phyloP scores from a whole-genome alignment of 2,888 invertebrate genomes.

The Hoplodrina blanda region DNA sequence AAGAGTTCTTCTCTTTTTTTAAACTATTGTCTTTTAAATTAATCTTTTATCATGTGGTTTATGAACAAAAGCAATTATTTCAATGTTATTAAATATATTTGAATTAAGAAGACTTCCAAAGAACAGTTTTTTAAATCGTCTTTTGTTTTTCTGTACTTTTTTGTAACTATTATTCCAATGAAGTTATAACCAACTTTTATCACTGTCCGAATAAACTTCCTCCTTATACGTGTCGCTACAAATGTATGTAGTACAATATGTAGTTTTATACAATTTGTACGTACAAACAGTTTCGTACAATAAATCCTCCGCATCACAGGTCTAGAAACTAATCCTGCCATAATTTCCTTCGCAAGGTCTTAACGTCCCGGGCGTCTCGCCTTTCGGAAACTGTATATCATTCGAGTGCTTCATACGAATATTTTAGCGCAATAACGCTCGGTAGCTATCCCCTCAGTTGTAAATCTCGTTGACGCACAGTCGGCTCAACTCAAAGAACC shows the following conservation, averaged over 20 bases:
- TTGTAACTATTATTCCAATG: too few relatives aligned
- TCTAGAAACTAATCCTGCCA: slow-evolving; percentile 74
- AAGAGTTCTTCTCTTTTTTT: too few relatives aligned
- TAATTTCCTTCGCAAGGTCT: slow-evolving; percentile 73
- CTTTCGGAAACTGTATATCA: slow-evolving; percentile 73
- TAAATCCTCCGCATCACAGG: slow-evolving; percentile 62
- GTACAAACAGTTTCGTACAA: slow-evolving; percentile 58
- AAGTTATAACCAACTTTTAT: background rate
- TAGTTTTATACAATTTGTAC: slow-evolving; percentile 27
- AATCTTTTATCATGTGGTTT: too few relatives aligned
- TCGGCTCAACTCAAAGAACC: slow-evolving; percentile 81
- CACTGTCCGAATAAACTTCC: background rate
- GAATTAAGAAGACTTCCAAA: too few relatives aligned
- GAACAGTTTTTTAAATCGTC: too few relatives aligned
- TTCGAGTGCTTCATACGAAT: slow-evolving; percentile 65
- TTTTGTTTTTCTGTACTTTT: too few relatives aligned
- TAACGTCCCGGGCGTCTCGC: slow-evolving; percentile 71
- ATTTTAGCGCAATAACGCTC: slow-evolving; percentile 74
- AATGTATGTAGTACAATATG: slow-evolving; percentile 16
- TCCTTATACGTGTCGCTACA: background rate
- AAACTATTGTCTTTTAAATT: too few relatives aligned
- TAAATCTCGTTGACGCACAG: slow-evolving; percentile 77
- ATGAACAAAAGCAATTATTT: too few relatives aligned
- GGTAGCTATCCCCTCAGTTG: slow-evolving; percentile 81
- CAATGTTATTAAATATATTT: too few relatives aligned